These are phyloP conservation scores for Enteromius anoplus DNA, from an alignment of 2,797 vertebrate genomes.

Conservation along the genomic window DNA sequence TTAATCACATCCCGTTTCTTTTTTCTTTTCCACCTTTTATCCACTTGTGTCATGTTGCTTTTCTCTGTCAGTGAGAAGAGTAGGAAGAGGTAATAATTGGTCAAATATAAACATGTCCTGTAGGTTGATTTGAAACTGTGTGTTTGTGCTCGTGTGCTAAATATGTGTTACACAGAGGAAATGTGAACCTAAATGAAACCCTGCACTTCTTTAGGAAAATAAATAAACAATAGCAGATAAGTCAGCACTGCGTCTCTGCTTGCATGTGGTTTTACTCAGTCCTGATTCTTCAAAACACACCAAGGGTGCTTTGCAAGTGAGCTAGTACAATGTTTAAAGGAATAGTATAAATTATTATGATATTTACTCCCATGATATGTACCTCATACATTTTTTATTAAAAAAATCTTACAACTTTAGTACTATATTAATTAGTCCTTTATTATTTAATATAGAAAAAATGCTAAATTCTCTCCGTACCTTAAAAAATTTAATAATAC, in stretches of 20 bases:
- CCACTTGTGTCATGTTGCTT: conserved; percentile 57
- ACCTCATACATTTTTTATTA: neutral
- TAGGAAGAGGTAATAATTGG: conserved; percentile 58
- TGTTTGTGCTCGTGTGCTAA: conserved; percentile 39
- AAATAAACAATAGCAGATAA: conserved; percentile 11
- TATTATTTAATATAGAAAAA: neutral
- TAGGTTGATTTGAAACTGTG: conserved; percentile 36
- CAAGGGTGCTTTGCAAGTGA: neutral
- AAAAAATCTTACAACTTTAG: neutral
- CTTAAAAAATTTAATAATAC: neutral
- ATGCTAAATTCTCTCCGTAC: neutral
- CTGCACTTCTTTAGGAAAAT: conserved; percentile 16
- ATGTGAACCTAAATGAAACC: conserved; percentile 28
- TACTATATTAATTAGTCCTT: neutral
- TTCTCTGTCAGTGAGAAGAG: conserved; percentile 64
- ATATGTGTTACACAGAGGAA: conserved; percentile 26
- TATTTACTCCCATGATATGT: neutral
- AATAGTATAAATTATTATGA: neutral
- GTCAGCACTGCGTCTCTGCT: conserved; percentile 14
- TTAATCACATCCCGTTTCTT: conserved; percentile 53
- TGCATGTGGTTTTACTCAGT: conserved; percentile 31
- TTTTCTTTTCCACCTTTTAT: conserved; percentile 55
- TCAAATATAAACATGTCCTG: conserved; percentile 20
- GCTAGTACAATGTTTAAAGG: neutral
- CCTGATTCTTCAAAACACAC: neutral